These are phyloP conservation scores for Karalla daura DNA, from an alignment of 2,797 vertebrate species.

Conservation along the genomic window DNA sequence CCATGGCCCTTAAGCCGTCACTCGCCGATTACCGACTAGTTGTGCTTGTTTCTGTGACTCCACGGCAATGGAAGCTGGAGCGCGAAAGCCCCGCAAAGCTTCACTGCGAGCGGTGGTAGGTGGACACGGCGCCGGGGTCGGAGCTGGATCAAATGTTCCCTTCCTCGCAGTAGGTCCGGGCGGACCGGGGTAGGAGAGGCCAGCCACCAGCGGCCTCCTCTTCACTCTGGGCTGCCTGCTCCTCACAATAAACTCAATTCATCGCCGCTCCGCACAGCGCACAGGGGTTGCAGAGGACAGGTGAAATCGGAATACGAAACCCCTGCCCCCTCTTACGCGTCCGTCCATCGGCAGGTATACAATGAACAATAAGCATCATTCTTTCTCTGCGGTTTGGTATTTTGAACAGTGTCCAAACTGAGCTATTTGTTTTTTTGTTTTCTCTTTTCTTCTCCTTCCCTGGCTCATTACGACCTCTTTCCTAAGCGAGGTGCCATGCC, in stretches of 20 bases:
- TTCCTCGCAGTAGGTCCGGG: not conserved
- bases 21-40: too few relatives aligned
- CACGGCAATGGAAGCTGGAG: too few relatives aligned
- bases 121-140: not conserved
- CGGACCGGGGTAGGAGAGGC: not conserved
- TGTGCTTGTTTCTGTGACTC: too few relatives aligned
- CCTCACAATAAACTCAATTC: constrained; percentile 50
- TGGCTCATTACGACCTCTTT: constrained; percentile 20
- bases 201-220: not conserved
- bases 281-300: constrained; percentile 41
- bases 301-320: constrained; percentile 57
- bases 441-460: not conserved
- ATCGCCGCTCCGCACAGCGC: not conserved
- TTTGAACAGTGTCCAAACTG: constrained; percentile 33
- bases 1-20: too few relatives aligned
- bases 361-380: constrained; percentile 70
- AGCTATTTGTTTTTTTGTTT: constrained; percentile 12
- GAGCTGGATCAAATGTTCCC: not conserved
- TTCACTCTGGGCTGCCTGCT: not conserved
- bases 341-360: constrained; percentile 60
- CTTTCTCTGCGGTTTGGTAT: constrained; percentile 57
- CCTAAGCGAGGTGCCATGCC: constrained; percentile 26
- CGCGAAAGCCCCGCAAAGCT: not conserved
- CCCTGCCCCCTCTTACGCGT: constrained; percentile 30
- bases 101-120: not conserved